Evolutionary conservation across 2,113 vertebrate genomes (phyloP).

Genomic region (Cranoglanis bouderius): DNA sequence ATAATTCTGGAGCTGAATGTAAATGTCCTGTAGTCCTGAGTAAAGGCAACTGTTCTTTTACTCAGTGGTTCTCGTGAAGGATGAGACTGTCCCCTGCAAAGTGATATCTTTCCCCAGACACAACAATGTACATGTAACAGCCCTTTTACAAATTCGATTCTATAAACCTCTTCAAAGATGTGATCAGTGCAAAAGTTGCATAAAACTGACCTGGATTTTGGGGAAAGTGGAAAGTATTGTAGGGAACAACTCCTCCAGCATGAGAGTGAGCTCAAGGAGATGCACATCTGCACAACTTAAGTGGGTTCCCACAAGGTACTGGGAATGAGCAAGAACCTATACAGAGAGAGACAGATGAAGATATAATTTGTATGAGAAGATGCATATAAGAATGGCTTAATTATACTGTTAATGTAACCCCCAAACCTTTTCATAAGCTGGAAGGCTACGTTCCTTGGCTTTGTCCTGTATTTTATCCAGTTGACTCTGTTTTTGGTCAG

Average conservation of each 20-base stretch:
- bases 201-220: slow-evolving; percentile 78
- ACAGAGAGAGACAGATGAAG: neutral
- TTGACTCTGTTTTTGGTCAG: slow-evolving; percentile 68
- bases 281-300: slow-evolving; percentile 84
- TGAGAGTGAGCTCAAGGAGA: slow-evolving; percentile 83
- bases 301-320: slow-evolving; percentile 83
- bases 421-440: slow-evolving; percentile 86
- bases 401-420: neutral
- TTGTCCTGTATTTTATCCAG: slow-evolving; percentile 69
- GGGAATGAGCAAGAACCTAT: slow-evolving; percentile 74
- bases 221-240: slow-evolving; percentile 76
- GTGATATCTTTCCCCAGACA: neutral
- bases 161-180: neutral
- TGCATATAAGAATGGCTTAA: neutral
- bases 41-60: neutral
- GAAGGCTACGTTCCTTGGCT: slow-evolving; percentile 78
- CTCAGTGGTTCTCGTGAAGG: neutral
- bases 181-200: neutral
- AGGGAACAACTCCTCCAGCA: slow-evolving; percentile 78
- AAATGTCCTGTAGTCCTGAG: neutral
- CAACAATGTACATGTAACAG: neutral
- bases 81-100: neutral
- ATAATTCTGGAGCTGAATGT: neutral
- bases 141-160: neutral
- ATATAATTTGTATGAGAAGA: neutral